Base-by-base conservation (phyloP, 1,140 invertebrate species). In the Zaprionus ornatus region DNA sequence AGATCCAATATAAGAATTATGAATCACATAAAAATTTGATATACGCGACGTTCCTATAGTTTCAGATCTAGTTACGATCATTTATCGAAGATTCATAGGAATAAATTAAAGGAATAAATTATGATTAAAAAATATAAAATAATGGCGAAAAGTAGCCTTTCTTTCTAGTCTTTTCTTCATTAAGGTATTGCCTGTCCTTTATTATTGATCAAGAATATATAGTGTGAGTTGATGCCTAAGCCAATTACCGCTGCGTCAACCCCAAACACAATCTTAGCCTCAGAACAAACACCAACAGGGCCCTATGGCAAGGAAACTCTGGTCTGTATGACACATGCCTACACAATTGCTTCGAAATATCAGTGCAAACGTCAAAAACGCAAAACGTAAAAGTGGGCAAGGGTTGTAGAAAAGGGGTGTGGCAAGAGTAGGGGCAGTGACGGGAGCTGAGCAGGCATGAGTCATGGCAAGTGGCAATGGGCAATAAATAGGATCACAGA, bases 331-430 rank as follows among this genome's bases (percentile, higher is more conserved):
- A 75, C 67, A 75, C 67, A 75, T 60, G 68, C 60, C 59, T 10
- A 63, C 59, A 75, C 73, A 70, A 75, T 75, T 75, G 66, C 57
- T 64, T 63, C 52, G 63, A 60, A 71, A 75, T 65, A 75, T 60
- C 67, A 60, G 59, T 19, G n/a, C 32, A 71, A 54, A 75, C 73
- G 67, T 75, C 73, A 71, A 71, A 71, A 27, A 60, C 40, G 32
- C 40, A 59, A 59, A 55, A 15, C 10, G 37, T 10, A 13, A 25
- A 19, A 21, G 29, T 21, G 25, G 9, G 9, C n/a, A 21, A 4
- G 23, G 23, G n/a, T 13, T 10, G 23, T 10, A 25, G 13, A 37
- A 13, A 9, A 21, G 17, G n/a, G 4, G 9, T 27, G 17, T 13
- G 45, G 13, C 27, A 7, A 29, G 6, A 9, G 29, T 32, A 10